Percentiles rank a stretch among this genome's conserved stretches.
Evolutionary conservation across 2,113 vertebrate species (phyloP).

Genomic region (Bubo bubo): DNA sequence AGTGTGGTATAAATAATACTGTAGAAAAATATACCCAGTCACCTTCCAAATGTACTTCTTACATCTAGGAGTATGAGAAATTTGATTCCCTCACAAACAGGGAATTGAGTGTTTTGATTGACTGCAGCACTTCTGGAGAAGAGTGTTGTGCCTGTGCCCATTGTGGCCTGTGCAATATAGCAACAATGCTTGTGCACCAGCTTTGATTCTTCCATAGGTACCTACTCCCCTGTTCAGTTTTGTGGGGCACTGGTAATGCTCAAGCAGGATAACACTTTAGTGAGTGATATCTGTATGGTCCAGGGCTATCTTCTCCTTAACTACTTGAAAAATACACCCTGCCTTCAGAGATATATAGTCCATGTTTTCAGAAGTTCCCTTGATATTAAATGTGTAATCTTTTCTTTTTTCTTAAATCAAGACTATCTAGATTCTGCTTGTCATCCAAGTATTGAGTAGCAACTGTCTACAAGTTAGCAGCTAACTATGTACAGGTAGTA

Average conservation of each 20-base stretch:
- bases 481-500: neutral
- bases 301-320: neutral
- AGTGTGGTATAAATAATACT: neutral
- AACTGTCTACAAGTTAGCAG: neutral
- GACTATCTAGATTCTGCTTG: neutral
- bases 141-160: neutral
- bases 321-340: neutral
- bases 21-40: neutral
- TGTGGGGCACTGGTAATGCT: neutral
- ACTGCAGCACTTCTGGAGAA: neutral
- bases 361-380: neutral
- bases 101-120: neutral
- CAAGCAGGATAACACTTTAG: neutral
- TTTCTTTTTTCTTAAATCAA: neutral
- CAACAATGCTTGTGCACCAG: neutral
- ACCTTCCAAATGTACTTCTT: neutral
- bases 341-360: neutral
- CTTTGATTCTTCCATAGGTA: neutral
- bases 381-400: neutral
- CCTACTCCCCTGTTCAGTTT: neutral
- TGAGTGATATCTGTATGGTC: neutral
- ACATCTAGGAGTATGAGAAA: neutral
- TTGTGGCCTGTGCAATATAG: neutral
- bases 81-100: neutral
- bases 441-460: neutral